Conservation (phyloP, 35 echinoderm and acorn worm genomes). For the Acanthaster planci region DNA sequence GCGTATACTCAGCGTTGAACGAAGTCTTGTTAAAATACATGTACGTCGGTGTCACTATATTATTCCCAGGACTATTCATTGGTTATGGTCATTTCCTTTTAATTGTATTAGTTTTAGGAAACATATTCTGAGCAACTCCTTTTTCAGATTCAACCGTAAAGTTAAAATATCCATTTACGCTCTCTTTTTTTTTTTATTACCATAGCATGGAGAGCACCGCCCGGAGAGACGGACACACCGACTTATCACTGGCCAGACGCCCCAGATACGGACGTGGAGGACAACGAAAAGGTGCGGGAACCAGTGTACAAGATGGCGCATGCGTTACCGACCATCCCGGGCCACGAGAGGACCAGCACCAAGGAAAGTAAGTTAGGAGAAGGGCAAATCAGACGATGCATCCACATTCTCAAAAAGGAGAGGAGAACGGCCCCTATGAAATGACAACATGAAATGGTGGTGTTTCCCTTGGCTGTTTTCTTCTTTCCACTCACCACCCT, state of each 20-base stretch:
- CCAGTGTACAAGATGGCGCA: slow-evolving; percentile 47
- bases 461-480: no score
- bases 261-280: slow-evolving; percentile 19
- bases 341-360: slow-evolving; percentile 22
- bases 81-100: no score
- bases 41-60: no score
- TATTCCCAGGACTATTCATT: no score
- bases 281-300: slow-evolving; percentile 48
- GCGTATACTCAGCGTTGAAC: no score
- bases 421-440: background rate
- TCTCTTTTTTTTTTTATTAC: background rate
- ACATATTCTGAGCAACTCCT: no score
- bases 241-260: slow-evolving; percentile 32
- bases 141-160: no score
- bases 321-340: slow-evolving; percentile 19
- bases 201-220: slow-evolving; percentile 38
- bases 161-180: no score
- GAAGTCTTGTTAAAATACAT: no score
- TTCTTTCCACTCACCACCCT: no score
- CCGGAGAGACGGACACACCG: slow-evolving; percentile 23
- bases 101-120: no score
- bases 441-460: background rate
- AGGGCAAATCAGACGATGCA: background rate
- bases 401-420: background rate
- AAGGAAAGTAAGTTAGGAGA: background rate